Conservation (phyloP, 2,113 vertebrate species). For the human region DNA sequence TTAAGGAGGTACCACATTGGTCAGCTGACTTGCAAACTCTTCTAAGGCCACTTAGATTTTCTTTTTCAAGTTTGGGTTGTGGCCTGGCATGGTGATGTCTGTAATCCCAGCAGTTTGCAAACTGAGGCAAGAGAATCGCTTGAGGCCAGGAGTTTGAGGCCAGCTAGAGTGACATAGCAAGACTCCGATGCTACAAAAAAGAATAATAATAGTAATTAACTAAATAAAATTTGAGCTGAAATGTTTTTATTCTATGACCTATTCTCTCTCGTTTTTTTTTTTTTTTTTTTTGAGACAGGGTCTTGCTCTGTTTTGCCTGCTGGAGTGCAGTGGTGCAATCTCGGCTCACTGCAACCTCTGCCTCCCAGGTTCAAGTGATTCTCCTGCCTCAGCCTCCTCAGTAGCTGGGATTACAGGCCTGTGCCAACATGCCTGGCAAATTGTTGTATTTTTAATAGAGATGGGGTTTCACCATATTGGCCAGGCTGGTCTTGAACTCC, state of each 20-base stretch:
- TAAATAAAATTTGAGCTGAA: not conserved
- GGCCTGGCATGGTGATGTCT: no score
- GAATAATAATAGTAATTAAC: no score
- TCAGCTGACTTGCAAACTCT: not conserved
- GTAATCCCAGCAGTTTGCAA: no score
- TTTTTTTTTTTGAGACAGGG: not conserved
- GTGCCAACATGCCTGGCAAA: no score
- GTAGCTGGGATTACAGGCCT: no score
- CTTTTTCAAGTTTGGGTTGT: not conserved
- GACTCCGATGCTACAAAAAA: no score
- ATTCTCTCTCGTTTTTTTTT: not conserved
- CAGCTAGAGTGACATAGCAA: no score
- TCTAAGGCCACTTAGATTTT: not conserved
- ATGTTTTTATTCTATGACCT: not conserved
- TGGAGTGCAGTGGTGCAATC: not conserved
- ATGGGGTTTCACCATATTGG: not conserved
- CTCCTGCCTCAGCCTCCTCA: not conserved
- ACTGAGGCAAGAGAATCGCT: no score
- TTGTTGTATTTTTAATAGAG: no score
- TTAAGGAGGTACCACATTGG: not conserved
- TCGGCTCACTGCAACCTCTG: not conserved
- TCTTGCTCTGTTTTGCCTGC: not conserved
- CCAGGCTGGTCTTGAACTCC: not conserved
- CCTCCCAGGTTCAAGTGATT: not conserved
- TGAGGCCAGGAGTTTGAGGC: no score